Percentiles rank a stretch among this genome's conserved stretches.
phyloP scores from a whole-genome alignment of 2,797 vertebrate species.

The Melanotaenia trifasciata region DNA sequence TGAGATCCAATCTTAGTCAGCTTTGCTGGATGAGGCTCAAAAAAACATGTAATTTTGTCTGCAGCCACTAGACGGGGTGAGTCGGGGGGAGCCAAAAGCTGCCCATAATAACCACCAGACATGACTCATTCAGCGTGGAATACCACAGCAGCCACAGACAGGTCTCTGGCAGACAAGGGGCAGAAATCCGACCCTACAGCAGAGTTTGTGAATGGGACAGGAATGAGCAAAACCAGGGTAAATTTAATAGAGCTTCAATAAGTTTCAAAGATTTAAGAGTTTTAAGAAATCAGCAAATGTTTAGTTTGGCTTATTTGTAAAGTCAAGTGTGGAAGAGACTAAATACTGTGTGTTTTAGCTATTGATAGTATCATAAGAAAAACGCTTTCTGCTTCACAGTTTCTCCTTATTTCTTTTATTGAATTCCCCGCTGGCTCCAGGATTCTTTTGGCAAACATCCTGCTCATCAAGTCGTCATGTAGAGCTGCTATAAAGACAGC shows the following conservation, averaged over 20 bases:
- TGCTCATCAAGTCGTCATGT: constrained; percentile 66
- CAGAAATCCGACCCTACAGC: constrained; percentile 76
- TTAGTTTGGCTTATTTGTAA: constrained; percentile 68
- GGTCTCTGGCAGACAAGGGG: constrained; percentile 80
- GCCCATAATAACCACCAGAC: constrained; percentile 84
- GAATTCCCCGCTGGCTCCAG: constrained; percentile 37
- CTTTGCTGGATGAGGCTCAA: constrained; percentile 56
- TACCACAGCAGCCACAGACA: constrained; percentile 84
- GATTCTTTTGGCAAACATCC: constrained; percentile 62
- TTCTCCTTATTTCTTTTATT: constrained; percentile 35
- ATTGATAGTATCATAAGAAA: constrained; percentile 44
- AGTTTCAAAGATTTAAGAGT: constrained; percentile 70
- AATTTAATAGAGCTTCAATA: constrained; percentile 70
- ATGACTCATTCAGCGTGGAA: constrained; percentile 84
- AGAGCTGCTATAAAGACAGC: constrained; percentile 63
- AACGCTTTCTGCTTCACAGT: constrained; percentile 15
- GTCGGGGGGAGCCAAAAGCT: constrained; percentile 49
- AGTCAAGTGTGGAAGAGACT: constrained; percentile 62
- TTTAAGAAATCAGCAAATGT: constrained; percentile 69
- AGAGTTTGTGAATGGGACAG: constrained; percentile 81
- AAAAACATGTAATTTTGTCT: constrained; percentile 70
- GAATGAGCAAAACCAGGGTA: constrained; percentile 75
- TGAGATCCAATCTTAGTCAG: constrained; percentile 51
- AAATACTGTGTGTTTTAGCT: constrained; percentile 50
- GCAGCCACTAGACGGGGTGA: constrained; percentile 79